Base-by-base conservation (phyloP, 2,113 vertebrate species). In the Vombatus ursinus region DNA sequence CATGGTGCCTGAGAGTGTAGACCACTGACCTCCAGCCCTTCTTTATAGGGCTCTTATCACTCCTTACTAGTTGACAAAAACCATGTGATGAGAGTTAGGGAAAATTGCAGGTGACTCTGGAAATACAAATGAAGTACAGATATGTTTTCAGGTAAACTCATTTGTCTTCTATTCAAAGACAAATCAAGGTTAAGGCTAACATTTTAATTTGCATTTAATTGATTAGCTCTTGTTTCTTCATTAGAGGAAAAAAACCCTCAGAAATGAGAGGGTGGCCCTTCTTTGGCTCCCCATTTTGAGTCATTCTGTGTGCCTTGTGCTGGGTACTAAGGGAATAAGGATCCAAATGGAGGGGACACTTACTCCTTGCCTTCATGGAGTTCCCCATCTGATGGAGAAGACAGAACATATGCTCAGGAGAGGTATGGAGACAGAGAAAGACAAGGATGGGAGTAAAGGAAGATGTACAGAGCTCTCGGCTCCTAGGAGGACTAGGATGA, bases 1-100 rank as follows among this genome's bases (percentile, higher is more conserved):
- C 99, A 99, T 99, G 98, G 95, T 96, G 98, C 97, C 95, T 26
- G 26, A n/a, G 3, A 37, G 90, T 90, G 2, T 0, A 47, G 95
- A 92, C 57, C 91, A 54, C 92, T 68, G 77, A 8, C 94, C 94
- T 57, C 92, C 52, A 89, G 89, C 92, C 95, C 89, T 96, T 95
- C 93, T 97, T 98, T 97, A 97, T 96, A 54, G 51, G 12, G 94
- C 95, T 84, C 93, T 97, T 97, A 97, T 96, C 97, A 96, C 96
- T 93, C 96, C 92, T 91, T 95, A 94, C 96, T 96, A 96, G 91
- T 89, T 96, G 97, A 94, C 96, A 94, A 96, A 77, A 91, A 95
- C 91, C 93, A 53, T 0, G 4, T 77, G 50, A 47, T 54, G 90
- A 52, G 96, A 94, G 97, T 95, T 94, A 92, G 97, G 95, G 94